Base-by-base conservation (phyloP, 2,113 vertebrate genomes). In the Myxocyprinus asiaticus region DNA sequence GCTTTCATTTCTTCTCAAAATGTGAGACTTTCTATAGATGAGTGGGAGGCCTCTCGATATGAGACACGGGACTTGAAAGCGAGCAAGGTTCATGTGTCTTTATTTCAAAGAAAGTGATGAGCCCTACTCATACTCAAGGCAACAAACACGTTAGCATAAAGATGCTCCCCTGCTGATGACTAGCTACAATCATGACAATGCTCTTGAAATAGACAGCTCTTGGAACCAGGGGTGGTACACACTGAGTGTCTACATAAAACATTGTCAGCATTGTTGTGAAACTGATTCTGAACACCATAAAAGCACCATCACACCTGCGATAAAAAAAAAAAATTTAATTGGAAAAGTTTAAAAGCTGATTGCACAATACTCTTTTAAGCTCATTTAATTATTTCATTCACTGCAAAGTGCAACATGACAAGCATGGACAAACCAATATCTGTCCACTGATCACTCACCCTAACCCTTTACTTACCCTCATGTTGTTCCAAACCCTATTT, bases 101-200 rank as follows among this genome's bases (percentile, higher is more conserved):
- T 69, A 42, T 22, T 15, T n/a, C n/a, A 2, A 7, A 44, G 22
- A 33, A 33, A 1, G 22, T 33, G 56, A 69, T 53, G 6, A 48
- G 65, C 56, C 5, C 44, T 11, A 45, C 9, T 47, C 9, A 47
- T 4, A 33, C 53, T 33, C 22, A 44, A 45, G 43, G 53, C 33
- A 71, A 56, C 69, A 71, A 15, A 71, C 33, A 56, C 33, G 5
- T 9, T 58, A 15, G 68, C 68, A 44, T 71, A 58, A 71, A 53
- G 22, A 56, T 56, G 14, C 12, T 9, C 17, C 33, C 51, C 68
- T 70, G 12, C n/a, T 47, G 43, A 72, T 72, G 53, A 71, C 69
- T 45, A 72, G 69, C 42, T 15, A n/a, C 43, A 59, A 59, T 72
- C 51, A 7, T 59, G 69, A 59, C 45, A 8, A 66, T 7, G 12